phyloP scores from a whole-genome alignment of 2,888 invertebrate genomes.

The Sarcophaga carnaria region DNA sequence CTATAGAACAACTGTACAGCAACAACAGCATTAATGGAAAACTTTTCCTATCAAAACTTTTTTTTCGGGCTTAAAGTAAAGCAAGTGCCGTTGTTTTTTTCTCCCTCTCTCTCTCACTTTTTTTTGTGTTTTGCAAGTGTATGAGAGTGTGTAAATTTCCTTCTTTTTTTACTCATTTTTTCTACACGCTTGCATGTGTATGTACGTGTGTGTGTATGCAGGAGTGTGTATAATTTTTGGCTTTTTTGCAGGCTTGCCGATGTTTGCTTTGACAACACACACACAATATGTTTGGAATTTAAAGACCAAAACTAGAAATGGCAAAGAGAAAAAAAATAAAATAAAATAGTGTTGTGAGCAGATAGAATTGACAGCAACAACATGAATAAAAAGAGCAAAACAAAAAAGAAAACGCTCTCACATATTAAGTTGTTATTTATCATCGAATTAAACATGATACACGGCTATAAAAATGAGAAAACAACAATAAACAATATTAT shows the following conservation, averaged over 20 bases:
- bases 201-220: background rate
- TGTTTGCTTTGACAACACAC: conserved; percentile 56
- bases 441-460: conserved; percentile 22
- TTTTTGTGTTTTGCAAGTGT: conserved; percentile 3
- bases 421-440: conserved; percentile 52
- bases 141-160: background rate
- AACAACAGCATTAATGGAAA: conserved; percentile 37
- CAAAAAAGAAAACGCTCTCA: background rate
- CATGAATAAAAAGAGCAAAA: conserved; percentile 2
- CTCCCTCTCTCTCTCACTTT: background rate
- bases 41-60: conserved; percentile 69
- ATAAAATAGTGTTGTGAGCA: background rate
- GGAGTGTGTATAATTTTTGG: background rate
- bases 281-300: conserved; percentile 48
- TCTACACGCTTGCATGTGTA: background rate
- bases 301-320: background rate
- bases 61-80: conserved; percentile 32
- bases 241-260: conserved; percentile 36
- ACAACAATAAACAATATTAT: background rate
- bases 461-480: background rate
- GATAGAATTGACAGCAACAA: background rate
- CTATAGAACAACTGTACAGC: background rate
- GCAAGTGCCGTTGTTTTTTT: background rate
- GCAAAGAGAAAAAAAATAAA: background rate
- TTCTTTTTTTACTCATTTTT: too few species aligned